Evolutionary conservation across 2,797 vertebrate species (phyloP), one percentile per base, ranked within the genome.

Genomic region (Chromobotia macracanthus): DNA sequence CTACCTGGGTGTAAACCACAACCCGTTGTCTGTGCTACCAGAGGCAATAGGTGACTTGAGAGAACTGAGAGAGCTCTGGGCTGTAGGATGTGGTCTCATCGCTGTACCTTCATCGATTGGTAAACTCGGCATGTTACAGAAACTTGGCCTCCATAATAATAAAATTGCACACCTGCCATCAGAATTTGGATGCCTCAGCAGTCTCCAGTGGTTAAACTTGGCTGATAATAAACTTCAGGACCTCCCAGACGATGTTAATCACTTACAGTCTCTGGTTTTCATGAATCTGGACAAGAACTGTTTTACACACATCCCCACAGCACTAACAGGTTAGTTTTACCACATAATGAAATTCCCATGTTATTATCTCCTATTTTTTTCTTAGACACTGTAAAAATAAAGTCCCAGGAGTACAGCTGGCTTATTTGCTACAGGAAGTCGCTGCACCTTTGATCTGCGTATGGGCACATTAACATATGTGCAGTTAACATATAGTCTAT

Each of bases 61-160:
- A 12, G 67, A 84, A 13, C 83, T 86, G 56, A 38, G 63, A 35
- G 85, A 86, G 61, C 80, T 85, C 53, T 86, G 86, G 85, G 80
- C 85, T 10, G 64, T 72, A 9, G 73, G 67, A n/a, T 85, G 87
- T 10, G 60, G 73, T 46, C 84, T 85, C 16, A 16, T 82, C 25
- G 79, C 77, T 0, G 13, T 83, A 48, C 77, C 82, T 5, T 25
- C 41, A 41, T 86, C 77, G 41, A 56, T 86, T 25, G 23, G 83
- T 12, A 79, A 84, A 80, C 85, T 86, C 19, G 23, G 2, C 31
- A 84, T 58, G 51, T 61, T 85, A 50, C 71, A 81, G 18, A 85
- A 85, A 72, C 58, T 82, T 23, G 79, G 84, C 41, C 53, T 83
- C 9, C 83, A 81, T 61, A 72, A 67, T 19, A 86, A 86, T 48